Conservation (phyloP, 2,888 invertebrate species). For the Carcina quercana region DNA sequence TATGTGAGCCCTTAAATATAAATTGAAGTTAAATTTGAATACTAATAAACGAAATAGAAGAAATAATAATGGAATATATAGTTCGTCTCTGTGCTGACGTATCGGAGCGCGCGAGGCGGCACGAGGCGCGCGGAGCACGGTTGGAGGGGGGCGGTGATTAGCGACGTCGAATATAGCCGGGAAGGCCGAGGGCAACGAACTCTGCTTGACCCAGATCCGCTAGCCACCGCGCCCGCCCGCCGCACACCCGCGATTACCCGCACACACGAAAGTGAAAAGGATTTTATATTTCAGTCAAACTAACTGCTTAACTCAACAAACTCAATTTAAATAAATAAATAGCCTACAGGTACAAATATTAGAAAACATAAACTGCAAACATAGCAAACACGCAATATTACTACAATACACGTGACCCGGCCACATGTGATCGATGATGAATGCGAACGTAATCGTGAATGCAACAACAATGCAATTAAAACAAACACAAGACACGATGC, state of each 20-base stretch:
- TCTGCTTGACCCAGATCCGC: slow-evolving; percentile 69
- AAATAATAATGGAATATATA: slow-evolving; percentile 10
- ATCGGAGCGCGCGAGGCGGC: slow-evolving; percentile 22
- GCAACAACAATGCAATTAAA: neutral
- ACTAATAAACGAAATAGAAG: neutral
- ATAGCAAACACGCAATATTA: neutral
- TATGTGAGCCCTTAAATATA: too few relatives aligned
- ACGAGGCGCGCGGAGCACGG: slow-evolving; percentile 15
- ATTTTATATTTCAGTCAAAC: slow-evolving; percentile 28
- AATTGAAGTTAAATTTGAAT: too few relatives aligned
- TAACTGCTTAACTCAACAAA: too few relatives aligned
- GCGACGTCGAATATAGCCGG: slow-evolving; percentile 70
- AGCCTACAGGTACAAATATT: too few relatives aligned
- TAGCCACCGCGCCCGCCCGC: slow-evolving; percentile 25
- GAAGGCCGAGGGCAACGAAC: slow-evolving; percentile 75
- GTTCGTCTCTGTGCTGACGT: slow-evolving; percentile 31
- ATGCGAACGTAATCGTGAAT: slow-evolving; percentile 17
- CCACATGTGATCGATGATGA: neutral
- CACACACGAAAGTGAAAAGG: slow-evolving; percentile 56
- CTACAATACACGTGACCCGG: neutral
- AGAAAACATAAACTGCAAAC: too few relatives aligned
- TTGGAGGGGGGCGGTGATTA: slow-evolving; percentile 44
- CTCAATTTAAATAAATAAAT: too few relatives aligned
- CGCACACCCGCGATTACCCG: neutral
- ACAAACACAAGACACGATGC: slow-evolving; percentile 23